Percentiles rank a stretch among this genome's conserved stretches.
Conservation (phyloP, 2,888 invertebrate genomes). For the Nasonovia ribisnigri region DNA sequence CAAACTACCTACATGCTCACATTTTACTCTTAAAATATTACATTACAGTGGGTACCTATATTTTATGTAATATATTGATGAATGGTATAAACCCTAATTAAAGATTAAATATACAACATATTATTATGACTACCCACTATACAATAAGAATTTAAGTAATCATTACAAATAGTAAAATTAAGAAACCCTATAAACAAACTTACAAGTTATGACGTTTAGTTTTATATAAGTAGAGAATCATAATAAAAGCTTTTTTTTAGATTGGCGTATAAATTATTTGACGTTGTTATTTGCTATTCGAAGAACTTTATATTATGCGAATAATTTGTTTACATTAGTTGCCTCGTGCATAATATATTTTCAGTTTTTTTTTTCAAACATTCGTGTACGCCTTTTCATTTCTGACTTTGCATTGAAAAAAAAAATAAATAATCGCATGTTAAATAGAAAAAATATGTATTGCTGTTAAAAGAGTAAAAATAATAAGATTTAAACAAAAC, state of each 20-base stretch:
- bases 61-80: background rate
- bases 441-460: background rate
- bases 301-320: conserved; percentile 9
- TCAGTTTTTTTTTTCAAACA: background rate
- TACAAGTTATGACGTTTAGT: background rate
- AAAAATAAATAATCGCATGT: conserved; percentile 4
- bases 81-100: background rate
- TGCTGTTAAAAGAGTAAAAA: background rate
- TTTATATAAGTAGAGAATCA: background rate
- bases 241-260: background rate
- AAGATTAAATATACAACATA: background rate
- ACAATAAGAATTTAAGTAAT: background rate
- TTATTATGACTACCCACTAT: background rate
- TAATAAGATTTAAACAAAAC: background rate
- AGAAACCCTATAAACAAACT: background rate
- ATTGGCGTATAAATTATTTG: background rate
- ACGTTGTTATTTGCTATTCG: conserved; percentile 5
- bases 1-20: background rate
- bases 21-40: background rate
- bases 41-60: background rate
- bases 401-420: background rate
- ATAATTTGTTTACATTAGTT: background rate
- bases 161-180: background rate
- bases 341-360: background rate
- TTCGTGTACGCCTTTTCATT: background rate